Percentiles rank a stretch among this genome's conserved stretches.
Evolutionary conservation across 2,888 invertebrate species (phyloP).

Genomic region (Tachina fera): DNA sequence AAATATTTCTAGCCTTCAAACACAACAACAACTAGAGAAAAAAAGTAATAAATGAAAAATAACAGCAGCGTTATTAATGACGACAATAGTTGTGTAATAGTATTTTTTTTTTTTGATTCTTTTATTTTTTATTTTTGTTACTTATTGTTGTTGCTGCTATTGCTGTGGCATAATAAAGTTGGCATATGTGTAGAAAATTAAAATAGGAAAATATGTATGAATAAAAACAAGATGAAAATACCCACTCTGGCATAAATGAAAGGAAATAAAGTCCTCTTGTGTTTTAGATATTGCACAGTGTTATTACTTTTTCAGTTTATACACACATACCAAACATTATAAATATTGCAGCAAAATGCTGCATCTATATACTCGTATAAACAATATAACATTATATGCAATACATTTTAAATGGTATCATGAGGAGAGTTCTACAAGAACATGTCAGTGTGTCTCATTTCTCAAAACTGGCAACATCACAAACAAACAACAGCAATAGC

Average conservation of each 20-base stretch:
- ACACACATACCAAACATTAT: background rate
- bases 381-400: constrained; percentile 28
- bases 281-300: constrained; percentile 15
- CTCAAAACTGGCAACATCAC: constrained; percentile 55
- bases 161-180: constrained; percentile 44
- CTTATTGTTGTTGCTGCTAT: background rate
- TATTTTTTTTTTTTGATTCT: constrained; percentile 1
- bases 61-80: constrained; percentile 52
- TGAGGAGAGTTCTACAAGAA: constrained; percentile 20
- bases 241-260: constrained; percentile 19
- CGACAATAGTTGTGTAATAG: constrained; percentile 50
- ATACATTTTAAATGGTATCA: constrained; percentile 35
- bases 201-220: constrained; percentile 7
- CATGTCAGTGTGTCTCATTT: constrained; percentile 56
- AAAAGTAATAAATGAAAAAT: constrained; percentile 40
- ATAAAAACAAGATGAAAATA: background rate
- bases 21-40: constrained; percentile 3
- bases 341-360: constrained; percentile 7
- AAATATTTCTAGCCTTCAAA: constrained; percentile 52
- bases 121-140: background rate
- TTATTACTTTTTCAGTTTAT: constrained; percentile 41
- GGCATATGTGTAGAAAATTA: constrained; percentile 47
- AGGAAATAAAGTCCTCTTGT: constrained; percentile 27
- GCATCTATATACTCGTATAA: background rate
- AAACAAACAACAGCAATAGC: constrained; percentile 10